phyloP scores from a whole-genome alignment of 2,888 invertebrate species.

The Calameuta idolon region DNA sequence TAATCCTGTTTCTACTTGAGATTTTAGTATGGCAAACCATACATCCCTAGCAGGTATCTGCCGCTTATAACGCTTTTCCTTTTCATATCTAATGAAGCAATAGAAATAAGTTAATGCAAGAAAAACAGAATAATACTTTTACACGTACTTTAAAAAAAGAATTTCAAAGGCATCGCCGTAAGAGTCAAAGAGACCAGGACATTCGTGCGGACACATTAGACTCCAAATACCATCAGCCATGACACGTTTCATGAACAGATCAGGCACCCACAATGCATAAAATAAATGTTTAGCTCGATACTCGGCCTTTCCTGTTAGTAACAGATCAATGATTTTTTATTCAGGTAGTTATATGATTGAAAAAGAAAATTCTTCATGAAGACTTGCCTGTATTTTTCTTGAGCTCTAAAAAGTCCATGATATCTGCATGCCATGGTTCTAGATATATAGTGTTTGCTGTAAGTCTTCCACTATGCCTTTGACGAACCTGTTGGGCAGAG shows the following conservation, averaged over 20 bases:
- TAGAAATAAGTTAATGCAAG: constrained; percentile 15
- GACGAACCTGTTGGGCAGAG: constrained; percentile 73
- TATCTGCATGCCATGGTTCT: constrained; percentile 76
- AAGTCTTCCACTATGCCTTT: constrained; percentile 74
- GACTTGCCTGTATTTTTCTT: constrained; percentile 71
- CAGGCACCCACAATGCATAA: constrained; percentile 75
- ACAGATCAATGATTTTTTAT: not conserved
- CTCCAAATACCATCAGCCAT: constrained; percentile 71
- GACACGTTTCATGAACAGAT: constrained; percentile 73
- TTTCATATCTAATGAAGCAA: constrained; percentile 62
- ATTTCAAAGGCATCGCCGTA: constrained; percentile 75
- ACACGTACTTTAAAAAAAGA: constrained; percentile 67
- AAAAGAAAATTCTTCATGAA: too few relatives aligned
- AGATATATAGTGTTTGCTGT: constrained; percentile 76
- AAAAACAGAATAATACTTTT: not conserved
- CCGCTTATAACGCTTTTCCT: constrained; percentile 56
- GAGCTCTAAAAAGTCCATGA: constrained; percentile 73
- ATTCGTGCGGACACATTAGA: constrained; percentile 73
- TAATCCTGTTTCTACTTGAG: constrained; percentile 75
- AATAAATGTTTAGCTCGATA: constrained; percentile 73
- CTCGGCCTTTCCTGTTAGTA: constrained; percentile 67
- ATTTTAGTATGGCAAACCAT: constrained; percentile 73
- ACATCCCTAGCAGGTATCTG: constrained; percentile 69
- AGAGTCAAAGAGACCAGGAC: constrained; percentile 70
- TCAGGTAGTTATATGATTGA: too few relatives aligned